phyloP scores from a whole-genome alignment of 2,113 vertebrate genomes.

The Oncorhynchus clarkii region DNA sequence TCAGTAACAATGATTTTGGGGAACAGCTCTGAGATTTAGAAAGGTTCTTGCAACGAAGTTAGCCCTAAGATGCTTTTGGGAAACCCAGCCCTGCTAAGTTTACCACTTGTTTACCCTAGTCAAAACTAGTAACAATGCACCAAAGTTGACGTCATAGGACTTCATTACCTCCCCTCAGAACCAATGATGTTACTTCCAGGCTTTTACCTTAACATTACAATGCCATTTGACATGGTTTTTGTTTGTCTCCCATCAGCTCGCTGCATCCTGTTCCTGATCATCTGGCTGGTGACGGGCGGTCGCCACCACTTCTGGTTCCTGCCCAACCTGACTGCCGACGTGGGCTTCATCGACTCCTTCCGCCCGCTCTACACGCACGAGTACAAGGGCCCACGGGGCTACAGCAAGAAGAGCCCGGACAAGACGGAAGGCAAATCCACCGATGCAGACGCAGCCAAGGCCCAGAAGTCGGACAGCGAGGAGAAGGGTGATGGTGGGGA shows the following conservation, averaged over 20 bases:
- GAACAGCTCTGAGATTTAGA: no score
- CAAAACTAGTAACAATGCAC: no score
- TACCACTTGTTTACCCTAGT: no score
- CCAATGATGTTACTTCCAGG: background rate
- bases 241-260: conserved; percentile 78
- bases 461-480: conserved; percentile 88
- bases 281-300: conserved; percentile 96
- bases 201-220: background rate
- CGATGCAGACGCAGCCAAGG: conserved; percentile 71
- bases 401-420: conserved; percentile 84
- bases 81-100: no score
- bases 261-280: conserved; percentile 97
- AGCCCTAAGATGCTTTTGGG: no score
- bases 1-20: no score
- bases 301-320: conserved; percentile 99
- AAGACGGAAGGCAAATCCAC: conserved; percentile 65
- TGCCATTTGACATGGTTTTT: background rate
- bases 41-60: no score
- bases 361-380: conserved; percentile 96
- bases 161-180: no score
- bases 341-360: conserved; percentile 99
- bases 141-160: no score
- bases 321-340: conserved; percentile 95
- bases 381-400: conserved; percentile 91
- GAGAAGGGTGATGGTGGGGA: conserved; percentile 94